Conservation (phyloP, 37 sponge, comb jelly and placozoan genomes). For the Theonella swinhoei region DNA sequence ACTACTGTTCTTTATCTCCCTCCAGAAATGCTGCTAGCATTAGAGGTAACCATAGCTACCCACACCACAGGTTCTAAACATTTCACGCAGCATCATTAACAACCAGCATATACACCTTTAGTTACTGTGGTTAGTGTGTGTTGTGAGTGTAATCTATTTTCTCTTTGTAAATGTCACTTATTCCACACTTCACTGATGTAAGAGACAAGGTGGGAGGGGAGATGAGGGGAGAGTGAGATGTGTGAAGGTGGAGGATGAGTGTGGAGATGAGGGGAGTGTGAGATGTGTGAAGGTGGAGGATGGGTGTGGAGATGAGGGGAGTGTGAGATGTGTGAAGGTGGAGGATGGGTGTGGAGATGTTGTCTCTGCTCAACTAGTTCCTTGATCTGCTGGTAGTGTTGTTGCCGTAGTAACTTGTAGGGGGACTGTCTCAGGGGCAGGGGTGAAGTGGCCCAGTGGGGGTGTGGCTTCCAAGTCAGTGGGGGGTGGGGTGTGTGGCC, state of each 20-base stretch:
- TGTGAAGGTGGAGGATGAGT: no score
- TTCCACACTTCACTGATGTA: background rate
- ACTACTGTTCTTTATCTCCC: background rate
- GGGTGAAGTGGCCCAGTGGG: background rate
- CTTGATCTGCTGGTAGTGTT: constrained; percentile 20
- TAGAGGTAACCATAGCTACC: background rate
- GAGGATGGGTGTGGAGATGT: background rate
- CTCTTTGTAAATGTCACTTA: background rate
- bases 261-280: background rate
- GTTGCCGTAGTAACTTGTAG: background rate
- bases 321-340: no score
- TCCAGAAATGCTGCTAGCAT: background rate
- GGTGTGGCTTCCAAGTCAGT: background rate
- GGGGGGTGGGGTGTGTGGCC: background rate
- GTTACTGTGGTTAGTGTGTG: background rate
- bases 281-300: no score
- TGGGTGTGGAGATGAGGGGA: background rate
- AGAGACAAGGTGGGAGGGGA: background rate
- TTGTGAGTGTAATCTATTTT: background rate
- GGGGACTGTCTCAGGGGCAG: background rate
- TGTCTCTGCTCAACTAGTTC: constrained; percentile 7
- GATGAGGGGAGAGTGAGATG: background rate
- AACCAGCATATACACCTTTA: background rate
- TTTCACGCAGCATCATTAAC: background rate
- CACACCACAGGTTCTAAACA: background rate